phyloP scores from a whole-genome alignment of 2,797 vertebrate genomes.

The Psittacula derbiana region DNA sequence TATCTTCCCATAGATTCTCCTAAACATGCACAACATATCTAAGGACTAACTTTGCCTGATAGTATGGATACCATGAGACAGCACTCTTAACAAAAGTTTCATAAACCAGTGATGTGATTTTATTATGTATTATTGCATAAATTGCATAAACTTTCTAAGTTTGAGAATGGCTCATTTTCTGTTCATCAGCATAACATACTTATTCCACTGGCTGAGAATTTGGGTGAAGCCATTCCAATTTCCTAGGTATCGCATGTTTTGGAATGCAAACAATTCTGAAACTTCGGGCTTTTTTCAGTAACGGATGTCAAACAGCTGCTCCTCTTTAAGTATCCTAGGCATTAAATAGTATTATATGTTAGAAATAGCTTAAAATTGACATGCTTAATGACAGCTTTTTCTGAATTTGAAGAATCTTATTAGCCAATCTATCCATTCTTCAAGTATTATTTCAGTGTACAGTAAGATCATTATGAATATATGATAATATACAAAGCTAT shows the following conservation, averaged over 20 bases:
- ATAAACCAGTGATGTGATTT: background rate
- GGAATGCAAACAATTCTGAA: background rate
- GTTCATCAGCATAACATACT: background rate
- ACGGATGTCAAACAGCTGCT: slow-evolving; percentile 2
- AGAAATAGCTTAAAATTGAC: background rate
- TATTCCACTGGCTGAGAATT: background rate
- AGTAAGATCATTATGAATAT: background rate
- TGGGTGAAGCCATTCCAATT: background rate
- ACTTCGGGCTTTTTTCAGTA: background rate
- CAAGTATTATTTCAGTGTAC: background rate
- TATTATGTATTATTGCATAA: background rate
- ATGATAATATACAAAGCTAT: slow-evolving; percentile 38
- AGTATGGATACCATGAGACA: background rate
- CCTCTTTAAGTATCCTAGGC: background rate
- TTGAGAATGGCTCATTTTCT: background rate
- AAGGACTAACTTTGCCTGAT: background rate
- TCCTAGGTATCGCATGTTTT: background rate
- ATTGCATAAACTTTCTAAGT: background rate
- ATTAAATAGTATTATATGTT: background rate
- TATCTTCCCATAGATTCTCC: background rate
- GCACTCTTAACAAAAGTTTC: background rate
- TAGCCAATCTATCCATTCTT: background rate
- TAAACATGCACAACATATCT: background rate
- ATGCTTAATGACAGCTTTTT: background rate
- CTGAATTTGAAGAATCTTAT: background rate